Evolutionary conservation across 2,797 vertebrate species (phyloP).

Genomic region (Xenentodon cancila): DNA sequence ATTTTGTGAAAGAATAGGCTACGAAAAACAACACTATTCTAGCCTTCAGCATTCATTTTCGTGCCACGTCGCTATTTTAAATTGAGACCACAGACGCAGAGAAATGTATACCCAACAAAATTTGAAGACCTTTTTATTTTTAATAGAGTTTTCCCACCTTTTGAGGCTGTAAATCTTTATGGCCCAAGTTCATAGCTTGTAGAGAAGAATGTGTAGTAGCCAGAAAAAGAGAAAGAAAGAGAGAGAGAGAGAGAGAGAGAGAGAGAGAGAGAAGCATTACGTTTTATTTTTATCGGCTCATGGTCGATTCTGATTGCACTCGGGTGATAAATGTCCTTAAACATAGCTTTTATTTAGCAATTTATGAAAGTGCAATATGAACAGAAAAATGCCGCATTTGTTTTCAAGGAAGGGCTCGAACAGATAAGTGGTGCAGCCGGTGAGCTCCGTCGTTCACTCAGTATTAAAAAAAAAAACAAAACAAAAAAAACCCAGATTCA

Average conservation of each 20-base stretch:
- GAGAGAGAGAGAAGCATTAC: neutral
- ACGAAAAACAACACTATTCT: neutral
- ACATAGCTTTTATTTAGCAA: slow-evolving; percentile 6
- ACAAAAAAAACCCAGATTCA: too few species aligned
- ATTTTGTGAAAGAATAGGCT: neutral
- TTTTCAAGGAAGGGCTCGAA: too few species aligned
- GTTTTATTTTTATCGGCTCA: slow-evolving; percentile 14
- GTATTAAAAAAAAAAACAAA: too few species aligned
- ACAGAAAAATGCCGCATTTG: too few species aligned
- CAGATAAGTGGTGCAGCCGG: too few species aligned
- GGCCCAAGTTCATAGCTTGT: slow-evolving; percentile 55
- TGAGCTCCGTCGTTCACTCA: too few species aligned
- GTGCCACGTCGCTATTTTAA: slow-evolving; percentile 18
- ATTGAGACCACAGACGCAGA: slow-evolving; percentile 33
- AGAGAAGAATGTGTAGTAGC: slow-evolving; percentile 32
- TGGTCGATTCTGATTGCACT: neutral
- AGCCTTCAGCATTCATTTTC: neutral
- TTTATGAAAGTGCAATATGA: neutral
- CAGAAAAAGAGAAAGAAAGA: neutral
- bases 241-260: neutral
- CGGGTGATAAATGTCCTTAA: neutral
- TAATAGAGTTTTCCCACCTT: slow-evolving; percentile 71
- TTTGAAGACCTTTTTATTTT: slow-evolving; percentile 49
- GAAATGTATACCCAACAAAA: slow-evolving; percentile 37
- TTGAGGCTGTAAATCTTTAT: slow-evolving; percentile 76